A percentile compares a stretch with the other conserved stretches of the same genome.
phyloP scores from a whole-genome alignment of 2,888 invertebrate genomes.

The Protodeltote pygarga region DNA sequence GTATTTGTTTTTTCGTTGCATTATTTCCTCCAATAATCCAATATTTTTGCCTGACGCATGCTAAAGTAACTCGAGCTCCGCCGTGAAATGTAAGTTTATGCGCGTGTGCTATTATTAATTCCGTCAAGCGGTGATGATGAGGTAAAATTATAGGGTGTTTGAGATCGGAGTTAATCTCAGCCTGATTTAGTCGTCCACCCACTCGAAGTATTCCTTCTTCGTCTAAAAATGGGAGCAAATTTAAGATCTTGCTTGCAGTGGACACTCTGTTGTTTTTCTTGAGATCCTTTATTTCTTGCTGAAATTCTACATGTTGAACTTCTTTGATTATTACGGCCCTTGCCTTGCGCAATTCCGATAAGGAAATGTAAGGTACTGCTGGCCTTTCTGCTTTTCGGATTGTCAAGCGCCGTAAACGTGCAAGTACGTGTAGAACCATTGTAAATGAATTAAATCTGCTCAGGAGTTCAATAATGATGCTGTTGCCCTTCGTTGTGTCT shows the following conservation, averaged over 20 bases:
- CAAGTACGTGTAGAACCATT: background rate
- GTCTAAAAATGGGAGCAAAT: background rate
- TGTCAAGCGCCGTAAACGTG: background rate
- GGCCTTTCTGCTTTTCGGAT: background rate
- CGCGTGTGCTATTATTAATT: background rate
- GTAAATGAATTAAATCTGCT: background rate
- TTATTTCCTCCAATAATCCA: background rate
- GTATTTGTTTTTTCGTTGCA: conserved; percentile 2
- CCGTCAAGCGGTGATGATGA: background rate
- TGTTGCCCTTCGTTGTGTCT: background rate
- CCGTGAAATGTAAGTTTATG: background rate
- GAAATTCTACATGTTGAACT: background rate
- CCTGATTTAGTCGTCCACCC: background rate
- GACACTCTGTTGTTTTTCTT: background rate
- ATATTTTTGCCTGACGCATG: background rate
- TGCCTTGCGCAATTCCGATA: background rate
- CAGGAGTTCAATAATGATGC: background rate
- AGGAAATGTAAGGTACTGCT: background rate
- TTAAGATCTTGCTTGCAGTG: background rate
- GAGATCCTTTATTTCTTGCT: background rate
- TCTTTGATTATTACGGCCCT: background rate
- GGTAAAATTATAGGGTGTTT: background rate
- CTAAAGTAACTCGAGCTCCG: background rate
- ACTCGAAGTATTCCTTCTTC: background rate
- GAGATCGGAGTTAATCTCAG: background rate